phyloP scores from a whole-genome alignment of 2,113 vertebrate genomes.

The Brienomyrus brachyistius region DNA sequence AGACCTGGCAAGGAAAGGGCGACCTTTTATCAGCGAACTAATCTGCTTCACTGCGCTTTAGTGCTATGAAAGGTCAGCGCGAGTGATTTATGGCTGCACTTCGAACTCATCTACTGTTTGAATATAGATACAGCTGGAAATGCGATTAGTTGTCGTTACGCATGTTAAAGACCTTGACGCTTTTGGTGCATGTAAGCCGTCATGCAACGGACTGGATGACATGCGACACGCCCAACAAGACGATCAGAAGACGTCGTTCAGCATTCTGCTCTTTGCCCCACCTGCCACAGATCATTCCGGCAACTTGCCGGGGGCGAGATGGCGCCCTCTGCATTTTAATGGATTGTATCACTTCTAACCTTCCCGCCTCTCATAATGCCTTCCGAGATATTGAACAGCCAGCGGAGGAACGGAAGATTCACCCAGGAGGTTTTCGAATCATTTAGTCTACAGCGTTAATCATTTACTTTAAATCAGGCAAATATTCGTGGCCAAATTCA shows the following conservation, averaged over 20 bases:
- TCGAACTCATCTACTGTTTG: neutral
- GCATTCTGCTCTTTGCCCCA: neutral
- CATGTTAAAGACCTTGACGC: neutral
- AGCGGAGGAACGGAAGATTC: neutral
- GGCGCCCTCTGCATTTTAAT: neutral
- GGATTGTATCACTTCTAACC: neutral
- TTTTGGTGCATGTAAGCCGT: neutral
- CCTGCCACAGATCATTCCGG: neutral
- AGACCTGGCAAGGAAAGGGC: neutral
- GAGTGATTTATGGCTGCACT: slow-evolving; percentile 1
- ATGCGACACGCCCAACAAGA: neutral
- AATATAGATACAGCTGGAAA: neutral
- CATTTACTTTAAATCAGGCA: neutral
- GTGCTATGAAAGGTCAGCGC: neutral
- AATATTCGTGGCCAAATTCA: neutral
- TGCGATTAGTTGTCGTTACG: neutral
- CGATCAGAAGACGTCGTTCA: neutral
- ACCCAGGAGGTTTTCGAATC: neutral
- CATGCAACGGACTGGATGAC: neutral
- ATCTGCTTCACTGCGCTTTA: neutral
- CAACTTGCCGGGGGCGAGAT: neutral
- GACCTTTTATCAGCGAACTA: neutral
- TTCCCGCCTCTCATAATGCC: neutral
- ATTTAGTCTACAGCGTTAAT: neutral
- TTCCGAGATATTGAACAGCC: neutral